phyloP scores from a whole-genome alignment of 1,140 invertebrate species.

The Drosophila santomea region DNA sequence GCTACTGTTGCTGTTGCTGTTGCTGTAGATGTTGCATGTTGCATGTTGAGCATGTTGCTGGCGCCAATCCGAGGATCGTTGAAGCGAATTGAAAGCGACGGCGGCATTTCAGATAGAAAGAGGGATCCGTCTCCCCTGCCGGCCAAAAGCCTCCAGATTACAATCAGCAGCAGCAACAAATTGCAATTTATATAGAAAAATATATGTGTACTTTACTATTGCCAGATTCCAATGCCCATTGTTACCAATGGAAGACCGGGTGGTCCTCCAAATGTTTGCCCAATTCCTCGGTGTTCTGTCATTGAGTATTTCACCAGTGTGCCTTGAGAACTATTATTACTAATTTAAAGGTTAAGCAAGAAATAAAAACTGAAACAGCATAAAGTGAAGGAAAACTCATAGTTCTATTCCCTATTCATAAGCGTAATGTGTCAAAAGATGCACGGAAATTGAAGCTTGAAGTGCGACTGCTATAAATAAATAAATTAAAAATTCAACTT shows the following conservation, averaged over 20 bases:
- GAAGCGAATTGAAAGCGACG: slow-evolving; percentile 38
- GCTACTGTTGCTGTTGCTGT: slow-evolving; percentile 46
- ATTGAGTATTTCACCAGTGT: not conserved
- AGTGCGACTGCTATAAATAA: no score
- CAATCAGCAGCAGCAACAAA: slow-evolving; percentile 63
- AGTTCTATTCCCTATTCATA: no score
- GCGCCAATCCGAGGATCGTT: slow-evolving; percentile 56
- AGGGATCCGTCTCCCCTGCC: not conserved
- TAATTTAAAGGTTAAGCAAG: no score
- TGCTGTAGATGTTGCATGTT: slow-evolving; percentile 24
- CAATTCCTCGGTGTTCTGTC: slow-evolving; percentile 27
- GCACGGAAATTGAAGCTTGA: no score
- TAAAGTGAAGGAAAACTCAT: no score
- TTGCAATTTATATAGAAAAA: slow-evolving; percentile 64
- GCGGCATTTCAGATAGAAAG: slow-evolving; percentile 48
- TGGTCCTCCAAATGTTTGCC: slow-evolving; percentile 52
- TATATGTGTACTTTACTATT: slow-evolving; percentile 71
- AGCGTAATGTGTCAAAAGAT: no score
- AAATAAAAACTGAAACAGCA: no score
- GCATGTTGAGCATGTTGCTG: slow-evolving; percentile 36
- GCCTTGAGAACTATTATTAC: not conserved
- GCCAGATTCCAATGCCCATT: slow-evolving; percentile 27
- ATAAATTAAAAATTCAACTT: not conserved
- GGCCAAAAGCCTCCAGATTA: slow-evolving; percentile 43
- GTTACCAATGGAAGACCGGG: slow-evolving; percentile 29